Evolutionary conservation across 2,113 vertebrate genomes (phyloP).

Genomic region (Perccottus glenii): DNA sequence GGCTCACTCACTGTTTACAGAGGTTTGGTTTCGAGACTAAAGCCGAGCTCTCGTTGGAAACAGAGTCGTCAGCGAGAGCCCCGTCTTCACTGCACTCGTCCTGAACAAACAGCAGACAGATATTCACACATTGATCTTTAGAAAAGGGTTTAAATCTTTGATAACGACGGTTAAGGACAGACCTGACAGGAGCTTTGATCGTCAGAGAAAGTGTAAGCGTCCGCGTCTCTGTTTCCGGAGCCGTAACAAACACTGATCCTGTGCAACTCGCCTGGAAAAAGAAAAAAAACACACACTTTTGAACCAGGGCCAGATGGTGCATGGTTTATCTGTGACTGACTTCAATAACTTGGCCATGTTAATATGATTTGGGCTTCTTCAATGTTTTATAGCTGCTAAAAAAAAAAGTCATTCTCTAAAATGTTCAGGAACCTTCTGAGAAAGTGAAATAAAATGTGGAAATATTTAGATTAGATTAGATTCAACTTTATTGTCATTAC

Average conservation of each 20-base stretch:
- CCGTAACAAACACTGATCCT: conserved; percentile 90
- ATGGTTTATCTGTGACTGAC: no score
- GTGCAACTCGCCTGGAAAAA: conserved; percentile 86
- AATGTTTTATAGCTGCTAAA: no score
- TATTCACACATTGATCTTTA: neutral
- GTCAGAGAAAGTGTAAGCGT: conserved; percentile 88
- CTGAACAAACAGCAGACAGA: conserved; percentile 65
- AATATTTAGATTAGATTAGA: no score
- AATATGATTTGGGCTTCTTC: no score
- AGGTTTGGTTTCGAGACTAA: conserved; percentile 83
- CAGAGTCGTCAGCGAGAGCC: conserved; percentile 83
- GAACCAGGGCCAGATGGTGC: no score
- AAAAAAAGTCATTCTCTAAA: no score
- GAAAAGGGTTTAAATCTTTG: no score
- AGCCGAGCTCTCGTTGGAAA: conserved; percentile 79
- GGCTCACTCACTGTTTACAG: conserved; percentile 90
- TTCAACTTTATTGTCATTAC: no score
- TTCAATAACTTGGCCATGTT: no score
- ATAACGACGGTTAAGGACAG: no score
- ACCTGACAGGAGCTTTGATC: conserved; percentile 92
- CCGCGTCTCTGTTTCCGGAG: conserved; percentile 81
- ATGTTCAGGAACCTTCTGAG: no score
- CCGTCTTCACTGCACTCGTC: conserved; percentile 95
- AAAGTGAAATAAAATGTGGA: no score
- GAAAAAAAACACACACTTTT: neutral